Conservation (phyloP, 2,113 vertebrate genomes). For the Galemys pyrenaicus region DNA sequence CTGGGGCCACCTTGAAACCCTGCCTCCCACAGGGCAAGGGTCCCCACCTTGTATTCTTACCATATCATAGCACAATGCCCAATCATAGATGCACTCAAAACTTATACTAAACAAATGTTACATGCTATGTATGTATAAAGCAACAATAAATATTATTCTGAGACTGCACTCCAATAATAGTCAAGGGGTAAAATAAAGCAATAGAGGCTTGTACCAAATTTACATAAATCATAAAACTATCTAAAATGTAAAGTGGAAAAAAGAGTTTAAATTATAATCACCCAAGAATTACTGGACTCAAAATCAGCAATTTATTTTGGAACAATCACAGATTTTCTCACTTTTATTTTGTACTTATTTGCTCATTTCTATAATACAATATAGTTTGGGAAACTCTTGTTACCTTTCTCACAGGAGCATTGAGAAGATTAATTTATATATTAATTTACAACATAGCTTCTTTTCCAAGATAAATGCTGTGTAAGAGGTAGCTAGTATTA, state of each 20-base stretch:
- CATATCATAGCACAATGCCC: neutral
- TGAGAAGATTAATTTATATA: neutral
- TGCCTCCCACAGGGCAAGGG: neutral
- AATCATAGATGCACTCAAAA: neutral
- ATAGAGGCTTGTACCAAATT: neutral
- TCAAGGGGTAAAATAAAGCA: neutral
- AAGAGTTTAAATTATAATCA: neutral
- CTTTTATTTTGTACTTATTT: neutral
- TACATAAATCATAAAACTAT: neutral
- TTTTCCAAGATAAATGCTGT: neutral
- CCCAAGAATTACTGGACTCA: neutral
- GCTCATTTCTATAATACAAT: neutral
- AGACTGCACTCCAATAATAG: neutral
- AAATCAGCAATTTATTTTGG: neutral
- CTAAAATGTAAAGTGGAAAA: neutral
- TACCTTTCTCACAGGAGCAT: neutral
- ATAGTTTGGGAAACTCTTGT: neutral
- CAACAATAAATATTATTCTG: neutral
- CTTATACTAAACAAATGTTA: neutral
- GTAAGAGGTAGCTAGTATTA: neutral
- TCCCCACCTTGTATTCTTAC: neutral
- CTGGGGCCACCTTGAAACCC: neutral
- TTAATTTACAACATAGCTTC: neutral
- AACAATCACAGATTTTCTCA: neutral
- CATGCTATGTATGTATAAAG: neutral